Base-by-base conservation (phyloP, 2,888 invertebrate species). In the Eristalinus aeneus region DNA sequence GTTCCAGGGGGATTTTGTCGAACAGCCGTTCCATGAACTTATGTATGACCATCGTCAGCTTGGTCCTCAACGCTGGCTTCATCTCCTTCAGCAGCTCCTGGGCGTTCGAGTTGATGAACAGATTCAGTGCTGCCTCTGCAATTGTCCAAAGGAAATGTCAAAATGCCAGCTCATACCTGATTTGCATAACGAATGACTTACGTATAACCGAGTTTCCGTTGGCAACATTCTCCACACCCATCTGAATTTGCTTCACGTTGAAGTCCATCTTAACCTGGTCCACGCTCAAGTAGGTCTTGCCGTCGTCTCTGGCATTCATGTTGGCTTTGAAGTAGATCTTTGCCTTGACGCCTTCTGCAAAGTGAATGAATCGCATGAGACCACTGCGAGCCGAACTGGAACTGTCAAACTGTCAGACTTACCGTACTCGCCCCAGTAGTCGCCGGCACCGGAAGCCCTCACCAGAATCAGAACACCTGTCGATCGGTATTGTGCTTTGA, bases 381-480 rank as follows among this genome's bases (percentile, higher is more conserved):
- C 60, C 46, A 65, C 32, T 64, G 64, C 67, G 46, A 12, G 10
- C 23, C 3, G 23, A 67, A 23, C 27, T 27, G 5, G 6, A 20
- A 11, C 10, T 34, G 46, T 16, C n/a, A 27, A 0, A 53, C 31
- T 39, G 53, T 12, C 16, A 53, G 65, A 88, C 90, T 92, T 91
- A 97, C 97, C 96, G 90, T 97, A 97, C 93, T 97, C 96, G 76
- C 97, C 97, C 97, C 97, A 97, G 92, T 97, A 97, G 91, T 97
- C 97, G 3, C 97, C 97, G 67, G 96, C 96, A 3, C 97, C 97
- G 0, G 96, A 96, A 8, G 97, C 97, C 89, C 96, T 95, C 0
- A 97, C 96, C 83, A 97, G 93, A 88, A 97, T 95, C 75, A 97
- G 93, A 8, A 96, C 94, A 8, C 97, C 97, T 8, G 96, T 96